Conservation (phyloP, 2,797 vertebrate genomes). For the Emys orbicularis region DNA sequence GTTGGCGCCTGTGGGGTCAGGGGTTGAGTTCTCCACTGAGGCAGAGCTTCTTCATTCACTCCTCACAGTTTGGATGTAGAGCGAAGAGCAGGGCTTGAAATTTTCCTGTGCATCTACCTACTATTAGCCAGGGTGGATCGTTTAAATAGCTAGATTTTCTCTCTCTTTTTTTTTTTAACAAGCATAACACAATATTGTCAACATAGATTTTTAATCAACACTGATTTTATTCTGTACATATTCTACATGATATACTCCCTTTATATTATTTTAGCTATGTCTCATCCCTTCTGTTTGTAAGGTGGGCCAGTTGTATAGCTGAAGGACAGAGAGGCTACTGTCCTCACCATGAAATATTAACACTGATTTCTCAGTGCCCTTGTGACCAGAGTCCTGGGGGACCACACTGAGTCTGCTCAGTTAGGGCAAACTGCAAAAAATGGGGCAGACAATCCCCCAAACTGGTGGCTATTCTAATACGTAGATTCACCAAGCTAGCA, state of each 20-base stretch:
- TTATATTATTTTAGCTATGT: neutral
- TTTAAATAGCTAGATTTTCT: neutral
- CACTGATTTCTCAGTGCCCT: neutral
- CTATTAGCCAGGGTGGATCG: neutral
- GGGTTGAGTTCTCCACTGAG: rapidly evolving
- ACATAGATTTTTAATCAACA: neutral
- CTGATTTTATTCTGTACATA: neutral
- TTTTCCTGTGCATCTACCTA: neutral
- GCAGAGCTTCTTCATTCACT: neutral
- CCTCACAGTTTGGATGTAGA: neutral
- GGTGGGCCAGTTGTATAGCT: neutral
- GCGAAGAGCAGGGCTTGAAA: neutral
- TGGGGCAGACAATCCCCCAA: no score
- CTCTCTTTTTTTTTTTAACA: neutral
- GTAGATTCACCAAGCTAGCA: no score
- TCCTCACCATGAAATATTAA: neutral
- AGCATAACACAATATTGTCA: neutral
- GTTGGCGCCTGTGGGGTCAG: neutral
- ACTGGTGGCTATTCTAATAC: no score
- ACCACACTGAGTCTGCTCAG: no score
- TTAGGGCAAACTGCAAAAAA: no score
- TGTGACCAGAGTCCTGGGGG: no score
- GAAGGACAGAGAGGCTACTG: neutral
- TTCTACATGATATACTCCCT: neutral
- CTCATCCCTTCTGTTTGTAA: neutral